phyloP scores from a whole-genome alignment of 2,888 invertebrate genomes.

The Auanema sp. region DNA sequence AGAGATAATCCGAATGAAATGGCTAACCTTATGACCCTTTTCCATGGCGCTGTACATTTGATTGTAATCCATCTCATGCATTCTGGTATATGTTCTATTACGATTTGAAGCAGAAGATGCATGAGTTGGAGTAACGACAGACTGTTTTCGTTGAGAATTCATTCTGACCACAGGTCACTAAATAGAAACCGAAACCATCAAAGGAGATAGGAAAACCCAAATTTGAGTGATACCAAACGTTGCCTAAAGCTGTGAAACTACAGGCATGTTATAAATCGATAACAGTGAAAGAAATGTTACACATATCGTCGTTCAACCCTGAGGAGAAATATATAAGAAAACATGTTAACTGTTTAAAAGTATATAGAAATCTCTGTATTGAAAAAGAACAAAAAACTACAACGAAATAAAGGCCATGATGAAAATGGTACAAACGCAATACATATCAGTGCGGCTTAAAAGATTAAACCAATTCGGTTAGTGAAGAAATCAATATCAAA shows the following conservation, averaged over 20 bases:
- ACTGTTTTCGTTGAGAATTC: slow-evolving; percentile 7
- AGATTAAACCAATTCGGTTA: too few species aligned
- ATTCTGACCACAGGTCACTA: slow-evolving; percentile 5
- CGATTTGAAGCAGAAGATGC: background rate
- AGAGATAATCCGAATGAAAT: slow-evolving; percentile 4
- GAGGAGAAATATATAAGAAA: background rate
- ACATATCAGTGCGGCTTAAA: too few species aligned
- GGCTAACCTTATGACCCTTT: slow-evolving; percentile 52
- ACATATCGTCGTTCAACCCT: background rate
- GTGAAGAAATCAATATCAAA: too few species aligned
- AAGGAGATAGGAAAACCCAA: slow-evolving; percentile 1
- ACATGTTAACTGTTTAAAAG: slow-evolving; percentile 4
- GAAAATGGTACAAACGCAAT: slow-evolving; percentile 6
- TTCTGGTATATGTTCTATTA: slow-evolving; percentile 15
- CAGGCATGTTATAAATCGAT: background rate
- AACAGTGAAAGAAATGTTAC: too few species aligned
- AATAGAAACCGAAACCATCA: slow-evolving; percentile 15
- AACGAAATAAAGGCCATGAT: background rate
- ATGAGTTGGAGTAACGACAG: slow-evolving; percentile 1
- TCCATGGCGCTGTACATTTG: slow-evolving; percentile 54
- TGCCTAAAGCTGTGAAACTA: background rate
- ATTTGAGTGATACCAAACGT: slow-evolving; percentile 1
- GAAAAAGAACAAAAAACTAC: background rate
- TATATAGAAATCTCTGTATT: slow-evolving; percentile 1
- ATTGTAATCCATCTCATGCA: slow-evolving; percentile 47